Base-by-base conservation (phyloP, 2,888 invertebrate genomes). In the Copidosoma aretas region DNA sequence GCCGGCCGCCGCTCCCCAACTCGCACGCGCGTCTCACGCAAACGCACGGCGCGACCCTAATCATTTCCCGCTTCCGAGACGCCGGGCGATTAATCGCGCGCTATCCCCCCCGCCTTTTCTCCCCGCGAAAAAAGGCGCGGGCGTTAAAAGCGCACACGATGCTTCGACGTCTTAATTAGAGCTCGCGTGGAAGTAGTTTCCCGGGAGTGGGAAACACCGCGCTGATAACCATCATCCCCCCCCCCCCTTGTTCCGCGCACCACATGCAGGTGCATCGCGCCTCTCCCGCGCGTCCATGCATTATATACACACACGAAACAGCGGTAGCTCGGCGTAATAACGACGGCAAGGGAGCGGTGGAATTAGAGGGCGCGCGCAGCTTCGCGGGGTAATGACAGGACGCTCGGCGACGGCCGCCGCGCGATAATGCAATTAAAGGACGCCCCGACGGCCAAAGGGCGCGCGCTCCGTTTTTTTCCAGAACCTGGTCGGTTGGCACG, bases 91-190 rank as follows among this genome's bases (percentile, higher is more conserved):
- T 49, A 60, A 32, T 32, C 32, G 32, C 32, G 32, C 32, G 49
- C 49, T 49, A 49, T 51, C 49, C 22, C 39, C 15, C 25, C 25
- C 32, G 10, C 24, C 15, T n/a, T 15, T 24, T 17, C n/a, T 22
- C 46, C 8, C 59, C 17, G n/a, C 25, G n/a, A n/a, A 57, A 46
- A 56, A 25, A 57, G 39, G 25, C 39, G 57, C 60, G 60, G 60
- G 39, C 57, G 65, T 54, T 60, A 52, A 70, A 52, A 54, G 21
- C 59, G 41, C 22, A 21, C 21, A 58, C 52, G 52, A 64, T 32
- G 32, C 59, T 68, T 68, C 32, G 68, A 71, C 71, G 57, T 65
- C 71, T 71, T 62, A 68, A 71, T 71, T 71, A 71, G 68, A 59
- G 0, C 43, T 46, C 41, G 32, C 53, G 24, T 32, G 57, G 46